Evolutionary conservation across 2,888 invertebrate species (phyloP), one percentile per base, ranked within the genome.

Genomic region (Watsonalla cultraria): DNA sequence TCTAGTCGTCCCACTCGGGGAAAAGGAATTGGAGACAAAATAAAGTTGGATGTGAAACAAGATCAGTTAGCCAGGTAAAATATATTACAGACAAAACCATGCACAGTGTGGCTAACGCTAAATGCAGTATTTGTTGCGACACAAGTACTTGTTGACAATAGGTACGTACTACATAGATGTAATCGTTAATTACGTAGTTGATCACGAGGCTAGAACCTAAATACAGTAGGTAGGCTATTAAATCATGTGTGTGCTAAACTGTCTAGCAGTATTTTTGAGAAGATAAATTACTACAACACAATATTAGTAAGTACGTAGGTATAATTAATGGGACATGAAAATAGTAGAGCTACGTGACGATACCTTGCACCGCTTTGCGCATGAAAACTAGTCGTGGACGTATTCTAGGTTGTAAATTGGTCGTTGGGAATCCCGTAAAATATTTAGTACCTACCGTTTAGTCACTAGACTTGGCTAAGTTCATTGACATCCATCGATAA

Each of bases 1-100:
- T 89, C 76, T 90, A 90, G 90, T 89, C 78, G 71, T 79, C 88
- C 81, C 82, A 83, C 80, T 84, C 88, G 85, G 86, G 83, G 70
- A 84, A 82, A 80, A 86, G 88, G 81, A 86, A 84, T 84, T 86
- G 90, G 88, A 86, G 89, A 78, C 83, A 86, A 84, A 90, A 89
- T 89, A 89, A 86, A 78, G 80, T 90, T 74, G 90, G 87, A 80
- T 88, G 89, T 81, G 86, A 89, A 75, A 83, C 89, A 77, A 87
- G 87, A 82, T 82, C 88, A 68, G 76, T 86, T 76, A 86, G 85
- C 79, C 83, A 90, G 90, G 90, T 90, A 90, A 89, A 81, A 76
- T 70, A 65, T 77, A 72, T 62, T 72, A 66, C 69, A 69, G 71
- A 70, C 73, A 68, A 61, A 70, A 76, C 78, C 78, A 78, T 70